Base-by-base conservation (phyloP, 2,888 invertebrate species). In the Cantharis lateralis region DNA sequence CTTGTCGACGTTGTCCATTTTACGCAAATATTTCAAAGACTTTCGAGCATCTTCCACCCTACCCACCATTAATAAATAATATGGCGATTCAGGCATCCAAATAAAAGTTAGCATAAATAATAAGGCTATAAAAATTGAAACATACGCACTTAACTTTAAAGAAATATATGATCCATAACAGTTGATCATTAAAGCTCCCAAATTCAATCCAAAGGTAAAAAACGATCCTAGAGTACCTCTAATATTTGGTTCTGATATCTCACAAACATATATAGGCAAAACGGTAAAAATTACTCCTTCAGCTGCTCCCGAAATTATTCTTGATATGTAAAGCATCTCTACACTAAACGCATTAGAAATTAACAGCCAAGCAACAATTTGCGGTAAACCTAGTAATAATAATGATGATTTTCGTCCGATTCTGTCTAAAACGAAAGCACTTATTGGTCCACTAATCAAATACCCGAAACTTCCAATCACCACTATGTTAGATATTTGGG, bases 51-150 rank as follows among this genome's bases (percentile, higher is more conserved):
- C 81, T 3, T 83, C 83, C 9, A 78, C 64, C 64, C 82, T 80
- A 0, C 81, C 82, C 75, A 84, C 83, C 79, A 82, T 84, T 7
- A 85, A 74, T 61, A 81, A 81, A 70, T 81, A 85, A 72, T 85
- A 86, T 0, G 86, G 86, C 1, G 84, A 82, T 88, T 94, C 94
- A 13, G 94, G 94, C 84, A 93, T 70, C 72, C 72, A 72, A 32
- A 68, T 11, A 15, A 15, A 85, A 78, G 75, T 84, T 84, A 70
- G 77, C 74, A 2, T 84, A 83, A 10, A 84, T 20, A 15, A 80
- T 32, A 79, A 75, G 16, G 81, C 80, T 62, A 83, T 82, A 7
- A 66, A 80, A 7, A 84, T 75, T 15, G 72, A 66, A 68, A 68
- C 32, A 61, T 68, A 72, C 0, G 72, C 72, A 32, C 64, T 16